A percentile compares a stretch with the other conserved stretches of the same genome.
Evolutionary conservation across 2,888 invertebrate species (phyloP).

Genomic region (Sthenelais limicola): DNA sequence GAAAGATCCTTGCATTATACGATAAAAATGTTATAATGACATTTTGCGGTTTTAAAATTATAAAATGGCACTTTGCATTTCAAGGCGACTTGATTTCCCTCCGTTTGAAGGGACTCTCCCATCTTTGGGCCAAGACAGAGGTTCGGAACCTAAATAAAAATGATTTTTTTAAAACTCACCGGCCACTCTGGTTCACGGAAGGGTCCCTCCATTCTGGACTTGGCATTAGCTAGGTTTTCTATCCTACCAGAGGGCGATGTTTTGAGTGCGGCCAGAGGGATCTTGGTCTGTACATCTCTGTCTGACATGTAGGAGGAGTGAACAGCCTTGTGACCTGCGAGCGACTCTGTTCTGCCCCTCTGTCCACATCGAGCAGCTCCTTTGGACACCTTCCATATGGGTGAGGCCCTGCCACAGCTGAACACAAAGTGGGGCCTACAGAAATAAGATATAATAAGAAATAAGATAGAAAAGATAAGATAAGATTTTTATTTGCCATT

Average conservation of each 20-base stretch:
- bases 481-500: no score
- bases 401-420: conserved; percentile 63
- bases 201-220: conserved; percentile 59
- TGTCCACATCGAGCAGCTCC: conserved; percentile 52
- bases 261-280: conserved; percentile 55
- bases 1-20: no score
- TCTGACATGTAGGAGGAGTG: conserved; percentile 56
- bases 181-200: conserved; percentile 64
- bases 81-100: no score
- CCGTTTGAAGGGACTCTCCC: no score
- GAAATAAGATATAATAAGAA: conserved; percentile 1
- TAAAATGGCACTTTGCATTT: no score
- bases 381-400: conserved; percentile 57
- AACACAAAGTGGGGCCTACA: conserved; percentile 62
- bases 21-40: no score
- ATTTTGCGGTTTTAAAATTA: no score
- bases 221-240: conserved; percentile 58
- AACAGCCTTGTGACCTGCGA: conserved; percentile 53
- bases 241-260: conserved; percentile 56
- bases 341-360: conserved; percentile 50
- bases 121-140: no score
- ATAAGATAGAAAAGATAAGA: no score
- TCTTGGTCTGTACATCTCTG: conserved; percentile 56
- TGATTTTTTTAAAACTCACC: conserved; percentile 54
- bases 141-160: background rate